Conservation (phyloP, 2,797 vertebrate species). For the Gymnopithys bicolor region DNA sequence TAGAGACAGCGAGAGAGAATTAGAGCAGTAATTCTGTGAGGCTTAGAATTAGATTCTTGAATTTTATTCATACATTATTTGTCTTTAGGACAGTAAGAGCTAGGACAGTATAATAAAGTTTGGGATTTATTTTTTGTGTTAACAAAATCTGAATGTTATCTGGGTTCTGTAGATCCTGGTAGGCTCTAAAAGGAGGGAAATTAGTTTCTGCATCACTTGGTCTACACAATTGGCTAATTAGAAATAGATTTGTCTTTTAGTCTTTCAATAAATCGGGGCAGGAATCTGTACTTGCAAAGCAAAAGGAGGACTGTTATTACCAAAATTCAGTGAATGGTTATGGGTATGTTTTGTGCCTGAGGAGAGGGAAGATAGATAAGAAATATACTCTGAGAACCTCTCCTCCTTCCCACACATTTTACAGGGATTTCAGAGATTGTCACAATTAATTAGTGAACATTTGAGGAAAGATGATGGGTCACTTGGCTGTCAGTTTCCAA, state of each 20-base stretch:
- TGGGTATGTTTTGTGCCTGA: not conserved
- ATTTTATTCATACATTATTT: slow-evolving; percentile 9
- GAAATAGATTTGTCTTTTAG: slow-evolving; percentile 40
- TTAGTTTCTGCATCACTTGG: slow-evolving; percentile 26
- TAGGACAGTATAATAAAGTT: not conserved
- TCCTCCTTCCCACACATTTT: not conserved
- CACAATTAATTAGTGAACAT: not conserved
- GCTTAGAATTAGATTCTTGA: slow-evolving; percentile 24
- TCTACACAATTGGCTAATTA: slow-evolving; percentile 15
- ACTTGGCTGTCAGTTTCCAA: not conserved
- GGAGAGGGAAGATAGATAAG: not conserved
- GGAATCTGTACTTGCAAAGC: not conserved
- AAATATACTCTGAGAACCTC: not conserved
- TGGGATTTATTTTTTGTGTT: slow-evolving; percentile 24
- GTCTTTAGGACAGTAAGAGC: not conserved
- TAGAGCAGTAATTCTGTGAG: slow-evolving; percentile 18
- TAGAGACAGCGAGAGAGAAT: not conserved
- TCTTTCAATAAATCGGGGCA: slow-evolving; percentile 45
- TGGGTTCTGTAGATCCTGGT: not conserved
- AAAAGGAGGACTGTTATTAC: slow-evolving; percentile 1
- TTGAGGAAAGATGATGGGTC: not conserved
- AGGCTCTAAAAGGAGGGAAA: slow-evolving; percentile 34
- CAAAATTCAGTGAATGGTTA: not conserved
- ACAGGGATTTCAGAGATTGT: not conserved
- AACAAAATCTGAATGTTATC: slow-evolving; percentile 22